Conservation (phyloP, 2,113 vertebrate genomes). For the Patagioenas fasciata region DNA sequence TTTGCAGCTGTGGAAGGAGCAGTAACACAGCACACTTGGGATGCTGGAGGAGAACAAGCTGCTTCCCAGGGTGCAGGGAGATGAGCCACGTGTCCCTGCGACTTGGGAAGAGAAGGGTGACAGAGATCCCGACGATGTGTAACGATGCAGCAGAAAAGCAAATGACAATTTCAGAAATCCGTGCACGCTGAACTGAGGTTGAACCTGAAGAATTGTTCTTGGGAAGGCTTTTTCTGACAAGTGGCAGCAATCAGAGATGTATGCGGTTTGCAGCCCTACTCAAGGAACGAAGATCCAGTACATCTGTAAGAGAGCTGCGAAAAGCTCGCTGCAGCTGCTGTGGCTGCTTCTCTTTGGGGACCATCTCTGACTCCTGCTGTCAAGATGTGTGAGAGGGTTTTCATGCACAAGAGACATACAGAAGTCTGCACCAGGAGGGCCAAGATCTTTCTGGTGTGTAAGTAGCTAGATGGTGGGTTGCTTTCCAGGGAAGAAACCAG, state of each 20-base stretch:
- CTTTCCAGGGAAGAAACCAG: background rate
- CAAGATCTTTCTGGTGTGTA: background rate
- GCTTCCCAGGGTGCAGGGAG: background rate
- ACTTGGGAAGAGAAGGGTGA: background rate
- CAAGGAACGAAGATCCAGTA: background rate
- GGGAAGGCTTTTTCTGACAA: background rate
- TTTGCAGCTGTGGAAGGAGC: background rate
- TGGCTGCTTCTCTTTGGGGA: background rate
- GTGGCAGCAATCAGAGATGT: background rate
- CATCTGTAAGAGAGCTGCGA: background rate
- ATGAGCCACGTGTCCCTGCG: background rate
- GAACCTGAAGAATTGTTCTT: background rate
- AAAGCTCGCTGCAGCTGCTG: background rate
- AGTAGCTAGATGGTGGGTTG: background rate
- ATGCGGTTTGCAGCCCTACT: background rate
- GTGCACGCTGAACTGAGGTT: background rate
- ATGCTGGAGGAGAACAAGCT: background rate
- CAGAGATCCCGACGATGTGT: background rate
- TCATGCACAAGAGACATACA: background rate
- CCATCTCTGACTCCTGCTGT: background rate
- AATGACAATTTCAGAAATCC: background rate
- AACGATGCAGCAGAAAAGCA: background rate
- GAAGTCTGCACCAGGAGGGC: background rate
- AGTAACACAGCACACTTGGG: rapidly evolving
- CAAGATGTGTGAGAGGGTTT: background rate